A percentile compares a stretch with the other conserved stretches of the same genome.
phyloP scores from a whole-genome alignment of 1,140 invertebrate species.

The Nomia melanderi region DNA sequence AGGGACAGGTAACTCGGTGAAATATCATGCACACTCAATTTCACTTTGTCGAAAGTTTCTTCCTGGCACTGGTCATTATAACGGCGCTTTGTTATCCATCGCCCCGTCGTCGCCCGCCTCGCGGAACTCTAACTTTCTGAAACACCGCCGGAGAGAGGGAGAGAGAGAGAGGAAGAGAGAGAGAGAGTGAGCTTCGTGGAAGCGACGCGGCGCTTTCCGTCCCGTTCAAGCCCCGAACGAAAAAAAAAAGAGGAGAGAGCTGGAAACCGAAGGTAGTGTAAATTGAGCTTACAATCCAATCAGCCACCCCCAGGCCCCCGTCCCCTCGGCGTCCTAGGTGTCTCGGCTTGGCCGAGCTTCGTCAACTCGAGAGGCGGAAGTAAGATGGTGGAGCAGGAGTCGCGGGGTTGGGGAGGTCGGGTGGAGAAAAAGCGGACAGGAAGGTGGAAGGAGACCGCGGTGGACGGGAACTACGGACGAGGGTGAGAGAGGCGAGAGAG shows the following conservation, averaged over 20 bases:
- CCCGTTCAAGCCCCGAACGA: constrained; percentile 4
- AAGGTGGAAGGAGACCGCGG: not conserved
- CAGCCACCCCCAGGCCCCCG: constrained; percentile 58
- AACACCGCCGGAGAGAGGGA: constrained; percentile 17
- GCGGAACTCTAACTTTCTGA: constrained; percentile 54
- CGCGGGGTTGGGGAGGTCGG: not conserved
- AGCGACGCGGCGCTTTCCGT: constrained; percentile 6
- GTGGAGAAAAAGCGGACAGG: not conserved
- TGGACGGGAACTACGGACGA: not conserved
- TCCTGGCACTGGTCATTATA: constrained; percentile 51
- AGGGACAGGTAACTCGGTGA: constrained; percentile 23
- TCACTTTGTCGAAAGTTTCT: constrained; percentile 54
- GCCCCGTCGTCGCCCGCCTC: not conserved
- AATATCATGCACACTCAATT: constrained; percentile 51
- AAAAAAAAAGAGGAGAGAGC: not conserved
- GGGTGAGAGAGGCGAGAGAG: constrained; percentile 15
- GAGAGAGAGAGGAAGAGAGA: no score
- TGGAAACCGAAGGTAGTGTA: constrained; percentile 69
- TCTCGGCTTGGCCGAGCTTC: constrained; percentile 25
- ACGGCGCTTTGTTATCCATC: constrained; percentile 57
- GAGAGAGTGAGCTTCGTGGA: no score
- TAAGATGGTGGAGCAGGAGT: constrained; percentile 16
- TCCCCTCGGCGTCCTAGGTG: constrained; percentile 42
- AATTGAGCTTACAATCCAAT: constrained; percentile 79
- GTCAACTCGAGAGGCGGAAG: constrained; percentile 51